Evolutionary conservation across 2,797 vertebrate species (phyloP).

Genomic region (Hoplostethus atlanticus): DNA sequence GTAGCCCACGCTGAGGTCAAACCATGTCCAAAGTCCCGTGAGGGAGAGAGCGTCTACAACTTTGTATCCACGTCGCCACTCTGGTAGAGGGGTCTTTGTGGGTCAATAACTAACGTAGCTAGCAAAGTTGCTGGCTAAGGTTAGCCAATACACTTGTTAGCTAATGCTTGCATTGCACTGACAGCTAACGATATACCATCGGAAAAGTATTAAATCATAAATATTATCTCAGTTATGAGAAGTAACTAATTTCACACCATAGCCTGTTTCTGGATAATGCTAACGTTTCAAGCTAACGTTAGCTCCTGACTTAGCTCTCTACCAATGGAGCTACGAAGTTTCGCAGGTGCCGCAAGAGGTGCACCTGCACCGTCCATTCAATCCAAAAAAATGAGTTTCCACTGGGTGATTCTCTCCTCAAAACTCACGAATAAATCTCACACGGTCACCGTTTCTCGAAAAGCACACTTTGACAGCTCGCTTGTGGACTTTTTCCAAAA

Average conservation of each 20-base stretch:
- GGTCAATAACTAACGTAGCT: conserved; percentile 51
- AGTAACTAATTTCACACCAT: background rate
- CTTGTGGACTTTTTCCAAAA: conserved; percentile 36
- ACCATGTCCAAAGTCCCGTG: conserved; percentile 77
- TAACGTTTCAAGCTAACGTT: conserved; percentile 60
- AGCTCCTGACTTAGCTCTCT: conserved; percentile 68
- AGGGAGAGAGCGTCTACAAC: conserved; percentile 30
- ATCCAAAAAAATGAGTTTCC: background rate
- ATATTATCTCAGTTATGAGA: background rate
- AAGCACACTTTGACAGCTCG: background rate
- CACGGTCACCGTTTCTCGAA: background rate
- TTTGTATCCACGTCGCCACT: conserved; percentile 74
- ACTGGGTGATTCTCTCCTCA: conserved; percentile 5
- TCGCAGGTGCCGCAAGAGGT: conserved; percentile 79
- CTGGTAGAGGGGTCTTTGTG: conserved; percentile 38
- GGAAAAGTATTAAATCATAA: background rate
- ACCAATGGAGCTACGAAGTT: conserved; percentile 55
- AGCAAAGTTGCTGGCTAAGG: conserved; percentile 35
- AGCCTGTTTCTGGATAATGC: conserved; percentile 10
- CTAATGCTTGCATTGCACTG: background rate
- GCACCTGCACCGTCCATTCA: conserved; percentile 74
- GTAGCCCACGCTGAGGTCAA: conserved; percentile 26
- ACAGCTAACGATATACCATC: background rate
- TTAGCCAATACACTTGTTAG: conserved; percentile 27
- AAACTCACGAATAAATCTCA: background rate